Conservation (phyloP, 2,888 invertebrate species). For the Hyalella azteca region DNA sequence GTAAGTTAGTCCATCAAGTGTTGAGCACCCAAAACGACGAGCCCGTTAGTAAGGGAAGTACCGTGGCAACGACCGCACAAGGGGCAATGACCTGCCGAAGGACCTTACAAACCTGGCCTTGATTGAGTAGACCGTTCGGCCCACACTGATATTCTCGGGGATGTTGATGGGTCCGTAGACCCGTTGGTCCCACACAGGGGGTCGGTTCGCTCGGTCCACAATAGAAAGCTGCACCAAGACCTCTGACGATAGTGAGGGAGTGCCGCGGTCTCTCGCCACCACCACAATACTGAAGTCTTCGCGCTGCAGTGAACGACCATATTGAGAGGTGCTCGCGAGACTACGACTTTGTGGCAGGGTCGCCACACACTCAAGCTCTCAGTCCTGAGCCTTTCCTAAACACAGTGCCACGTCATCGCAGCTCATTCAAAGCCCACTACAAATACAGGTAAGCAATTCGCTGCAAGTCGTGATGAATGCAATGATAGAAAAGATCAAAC, state of each 20-base stretch:
- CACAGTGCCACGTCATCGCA: too few species aligned
- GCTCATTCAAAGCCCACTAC: too few species aligned
- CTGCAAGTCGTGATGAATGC: too few species aligned
- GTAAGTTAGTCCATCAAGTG: too few species aligned
- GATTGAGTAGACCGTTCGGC: conserved; percentile 96
- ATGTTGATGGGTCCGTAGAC: conserved; percentile 97
- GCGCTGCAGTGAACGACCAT: conserved; percentile 80
- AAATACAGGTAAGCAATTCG: too few species aligned
- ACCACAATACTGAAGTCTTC: conserved; percentile 96
- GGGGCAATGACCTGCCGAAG: too few species aligned
- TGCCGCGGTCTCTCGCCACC: conserved; percentile 94
- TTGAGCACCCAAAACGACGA: conserved; percentile 17
- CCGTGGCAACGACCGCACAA: neutral
- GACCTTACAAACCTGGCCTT: conserved; percentile 79
- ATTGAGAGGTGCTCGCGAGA: neutral
- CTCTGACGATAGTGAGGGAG: conserved; percentile 83
- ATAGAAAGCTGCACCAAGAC: conserved; percentile 98
- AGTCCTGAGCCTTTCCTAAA: too few species aligned
- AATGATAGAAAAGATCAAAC: too few species aligned
- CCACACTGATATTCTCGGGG: conserved; percentile 98
- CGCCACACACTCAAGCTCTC: conserved; percentile 57
- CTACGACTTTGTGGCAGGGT: neutral
- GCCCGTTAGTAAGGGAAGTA: neutral
- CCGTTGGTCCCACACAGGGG: conserved; percentile 93
- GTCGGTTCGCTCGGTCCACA: conserved; percentile 97